Percentiles rank a stretch among this genome's conserved stretches.
Evolutionary conservation across 1,140 invertebrate species (phyloP).

Genomic region (Mycetomoellerius zeteki): DNA sequence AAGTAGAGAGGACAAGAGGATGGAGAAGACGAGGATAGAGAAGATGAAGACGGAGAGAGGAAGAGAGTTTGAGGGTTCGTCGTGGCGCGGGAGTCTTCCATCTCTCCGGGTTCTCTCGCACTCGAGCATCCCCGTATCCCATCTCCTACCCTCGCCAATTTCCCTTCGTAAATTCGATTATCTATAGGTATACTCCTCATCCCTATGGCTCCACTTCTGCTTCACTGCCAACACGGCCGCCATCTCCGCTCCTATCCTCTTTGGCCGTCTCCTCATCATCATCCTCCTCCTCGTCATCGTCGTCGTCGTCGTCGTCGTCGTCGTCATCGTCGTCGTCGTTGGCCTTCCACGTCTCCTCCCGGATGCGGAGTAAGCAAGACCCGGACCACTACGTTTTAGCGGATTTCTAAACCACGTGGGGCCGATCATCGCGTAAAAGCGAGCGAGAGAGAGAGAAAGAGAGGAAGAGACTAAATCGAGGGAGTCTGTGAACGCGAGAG

Average conservation of each 20-base stretch:
- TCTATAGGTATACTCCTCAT: conserved; percentile 81
- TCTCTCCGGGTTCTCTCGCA: conserved; percentile 61
- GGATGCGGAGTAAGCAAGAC: conserved; percentile 66
- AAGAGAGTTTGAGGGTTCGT: conserved; percentile 72
- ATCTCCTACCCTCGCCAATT: conserved; percentile 79
- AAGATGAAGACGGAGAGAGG: conserved; percentile 16
- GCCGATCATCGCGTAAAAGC: conserved; percentile 69
- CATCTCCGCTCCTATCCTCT: conserved; percentile 36
- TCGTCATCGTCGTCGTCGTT: conserved; percentile 35
- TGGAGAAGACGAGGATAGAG: neutral
- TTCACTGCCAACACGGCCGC: conserved; percentile 16
- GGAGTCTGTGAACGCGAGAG: conserved; percentile 12
- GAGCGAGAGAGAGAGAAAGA: neutral
- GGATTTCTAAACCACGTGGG: conserved; percentile 70
- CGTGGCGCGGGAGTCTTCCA: conserved; percentile 63
- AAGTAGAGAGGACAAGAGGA: conserved; percentile 9
- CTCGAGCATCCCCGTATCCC: conserved; percentile 51
- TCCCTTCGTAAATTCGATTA: conserved; percentile 85
- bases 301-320: conserved; percentile 35
- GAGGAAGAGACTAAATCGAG: neutral
- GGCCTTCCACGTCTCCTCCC: neutral
- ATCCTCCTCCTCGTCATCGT: conserved; percentile 26
- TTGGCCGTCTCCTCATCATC: conserved; percentile 34
- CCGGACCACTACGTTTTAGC: conserved; percentile 56
- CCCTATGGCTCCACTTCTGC: conserved; percentile 41